Evolutionary conservation across 2,888 invertebrate genomes (phyloP).

Genomic region (Colletes collaris): DNA sequence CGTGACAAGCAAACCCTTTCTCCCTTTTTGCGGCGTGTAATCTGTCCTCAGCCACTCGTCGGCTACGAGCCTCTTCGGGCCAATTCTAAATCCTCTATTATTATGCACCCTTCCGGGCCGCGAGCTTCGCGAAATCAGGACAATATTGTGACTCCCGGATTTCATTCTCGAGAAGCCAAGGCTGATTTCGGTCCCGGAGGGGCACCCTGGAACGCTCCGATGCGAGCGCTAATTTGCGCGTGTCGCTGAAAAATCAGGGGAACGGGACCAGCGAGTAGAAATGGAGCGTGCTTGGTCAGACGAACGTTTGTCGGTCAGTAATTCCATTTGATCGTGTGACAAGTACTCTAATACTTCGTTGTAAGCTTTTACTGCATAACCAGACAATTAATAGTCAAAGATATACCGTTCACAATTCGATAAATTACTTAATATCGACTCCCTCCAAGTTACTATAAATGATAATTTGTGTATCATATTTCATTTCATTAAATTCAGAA

Average conservation of each 20-base stretch:
- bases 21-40: slow-evolving; percentile 80
- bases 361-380: too few relatives aligned
- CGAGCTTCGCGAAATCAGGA: slow-evolving; percentile 71
- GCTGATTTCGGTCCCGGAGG: neutral
- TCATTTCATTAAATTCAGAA: too few relatives aligned
- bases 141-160: slow-evolving; percentile 75
- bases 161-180: slow-evolving; percentile 52
- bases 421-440: too few relatives aligned
- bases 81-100: slow-evolving; percentile 81
- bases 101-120: slow-evolving; percentile 77
- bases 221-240: slow-evolving; percentile 16
- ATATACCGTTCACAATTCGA: too few relatives aligned
- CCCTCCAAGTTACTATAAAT: too few relatives aligned
- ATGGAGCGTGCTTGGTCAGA: slow-evolving; percentile 22
- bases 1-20: slow-evolving; percentile 74
- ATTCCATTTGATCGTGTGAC: too few relatives aligned
- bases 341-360: too few relatives aligned
- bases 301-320: neutral
- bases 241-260: neutral
- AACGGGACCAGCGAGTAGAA: slow-evolving; percentile 11
- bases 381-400: too few relatives aligned
- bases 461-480: too few relatives aligned
- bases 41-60: slow-evolving; percentile 79
- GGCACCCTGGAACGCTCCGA: neutral
- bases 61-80: slow-evolving; percentile 71